Evolutionary conservation across 2,797 vertebrate species (phyloP).

Genomic region (Clarias fuscus): DNA sequence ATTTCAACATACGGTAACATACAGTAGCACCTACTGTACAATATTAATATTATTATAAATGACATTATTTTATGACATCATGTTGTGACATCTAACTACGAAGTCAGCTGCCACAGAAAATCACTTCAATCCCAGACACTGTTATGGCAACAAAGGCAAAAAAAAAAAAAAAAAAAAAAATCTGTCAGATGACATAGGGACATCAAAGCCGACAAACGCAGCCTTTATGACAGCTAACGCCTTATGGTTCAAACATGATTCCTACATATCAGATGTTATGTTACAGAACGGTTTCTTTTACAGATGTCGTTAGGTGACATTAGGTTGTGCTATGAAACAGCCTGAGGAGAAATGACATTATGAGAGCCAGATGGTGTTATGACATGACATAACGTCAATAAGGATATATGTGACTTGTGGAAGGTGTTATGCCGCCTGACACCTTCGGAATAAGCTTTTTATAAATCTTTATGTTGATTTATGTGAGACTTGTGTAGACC

Average conservation of each 20-base stretch:
- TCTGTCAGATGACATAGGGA: not conserved
- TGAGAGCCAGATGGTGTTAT: not conserved
- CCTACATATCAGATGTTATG: constrained; percentile 12
- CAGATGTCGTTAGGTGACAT: not conserved
- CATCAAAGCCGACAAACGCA: not conserved
- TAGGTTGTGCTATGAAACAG: not conserved
- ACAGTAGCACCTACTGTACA: not conserved
- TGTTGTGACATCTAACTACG: not conserved
- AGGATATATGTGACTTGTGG: not conserved
- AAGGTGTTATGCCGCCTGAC: not conserved
- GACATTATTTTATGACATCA: not conserved
- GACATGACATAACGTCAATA: not conserved
- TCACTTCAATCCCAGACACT: not conserved
- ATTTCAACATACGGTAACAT: too few species aligned
- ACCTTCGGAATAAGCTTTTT: not conserved
- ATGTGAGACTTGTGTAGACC: not conserved
- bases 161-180: not conserved
- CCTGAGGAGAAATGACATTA: not conserved
- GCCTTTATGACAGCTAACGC: not conserved
- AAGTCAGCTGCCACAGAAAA: not conserved
- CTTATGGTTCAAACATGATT: not conserved
- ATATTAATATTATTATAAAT: not conserved
- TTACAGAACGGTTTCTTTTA: constrained; percentile 14
- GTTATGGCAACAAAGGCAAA: not conserved
- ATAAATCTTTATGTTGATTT: not conserved